Percentiles rank a stretch among this genome's conserved stretches.
These are phyloP conservation scores for Pasiphila rectangulata DNA, from an alignment of 2,888 invertebrate genomes.

Conservation along the genomic window DNA sequence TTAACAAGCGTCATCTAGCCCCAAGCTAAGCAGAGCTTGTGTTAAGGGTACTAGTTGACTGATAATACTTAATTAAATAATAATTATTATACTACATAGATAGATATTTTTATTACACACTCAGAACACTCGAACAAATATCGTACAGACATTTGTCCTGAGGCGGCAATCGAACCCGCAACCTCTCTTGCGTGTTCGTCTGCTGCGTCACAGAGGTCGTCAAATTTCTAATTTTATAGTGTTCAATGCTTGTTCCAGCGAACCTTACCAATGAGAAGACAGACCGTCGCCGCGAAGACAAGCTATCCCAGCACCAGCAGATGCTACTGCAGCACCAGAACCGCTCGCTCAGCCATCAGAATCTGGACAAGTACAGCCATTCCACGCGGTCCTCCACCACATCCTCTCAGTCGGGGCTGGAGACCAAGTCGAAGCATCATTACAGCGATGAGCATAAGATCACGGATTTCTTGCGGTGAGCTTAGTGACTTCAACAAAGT, in stretches of 20 bases:
- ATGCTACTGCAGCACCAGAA: constrained; percentile 85
- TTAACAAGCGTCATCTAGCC: too few species aligned
- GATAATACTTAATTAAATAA: too few species aligned
- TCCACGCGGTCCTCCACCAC: constrained; percentile 62
- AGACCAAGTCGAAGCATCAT: constrained; percentile 70
- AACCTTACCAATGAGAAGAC: constrained; percentile 66
- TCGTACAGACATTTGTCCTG: too few species aligned
- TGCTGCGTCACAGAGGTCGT: too few species aligned
- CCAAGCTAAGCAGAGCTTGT: too few species aligned
- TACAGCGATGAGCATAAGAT: constrained; percentile 84
- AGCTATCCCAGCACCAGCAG: constrained; percentile 83
- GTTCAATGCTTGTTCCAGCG: constrained; percentile 45
- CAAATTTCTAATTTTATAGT: too few species aligned
- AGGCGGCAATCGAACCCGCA: too few species aligned
- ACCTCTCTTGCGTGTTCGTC: too few species aligned
- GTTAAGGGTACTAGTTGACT: too few species aligned
- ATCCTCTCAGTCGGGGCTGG: constrained; percentile 56
- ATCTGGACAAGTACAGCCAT: constrained; percentile 82
- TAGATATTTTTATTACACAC: too few species aligned
- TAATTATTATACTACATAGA: too few species aligned
- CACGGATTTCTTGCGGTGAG: constrained; percentile 83
- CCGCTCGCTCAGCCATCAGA: constrained; percentile 81
- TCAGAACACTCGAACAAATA: too few species aligned
- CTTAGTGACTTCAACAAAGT: background rate
- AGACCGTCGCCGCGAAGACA: constrained; percentile 70